Conservation (phyloP, 2,888 invertebrate species). For the Cosmopolites sordidus region DNA sequence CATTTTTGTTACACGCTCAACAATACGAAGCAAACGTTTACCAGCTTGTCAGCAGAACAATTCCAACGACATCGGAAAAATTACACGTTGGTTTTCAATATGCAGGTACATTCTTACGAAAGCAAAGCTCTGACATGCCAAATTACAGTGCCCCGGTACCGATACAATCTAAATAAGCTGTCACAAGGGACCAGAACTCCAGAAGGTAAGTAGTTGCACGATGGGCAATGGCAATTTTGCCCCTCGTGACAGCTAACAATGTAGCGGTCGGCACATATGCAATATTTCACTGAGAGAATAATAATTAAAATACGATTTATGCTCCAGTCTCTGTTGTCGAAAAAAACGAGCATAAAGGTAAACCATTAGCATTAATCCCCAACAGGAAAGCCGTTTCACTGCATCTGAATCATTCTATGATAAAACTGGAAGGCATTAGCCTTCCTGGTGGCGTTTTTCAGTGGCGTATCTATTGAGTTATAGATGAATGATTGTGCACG, state of each 20-base stretch:
- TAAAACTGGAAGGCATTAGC: conserved; percentile 9
- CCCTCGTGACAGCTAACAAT: conserved; percentile 4
- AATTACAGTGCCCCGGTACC: background rate
- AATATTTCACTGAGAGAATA: conserved; percentile 16
- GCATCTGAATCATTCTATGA: conserved; percentile 18
- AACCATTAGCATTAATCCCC: conserved; percentile 23
- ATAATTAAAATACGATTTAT: conserved; percentile 25
- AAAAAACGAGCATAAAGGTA: conserved; percentile 11
- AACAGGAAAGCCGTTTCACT: conserved; percentile 23
- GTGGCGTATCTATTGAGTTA: conserved; percentile 1
- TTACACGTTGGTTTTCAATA: background rate
- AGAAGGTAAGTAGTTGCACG: background rate
- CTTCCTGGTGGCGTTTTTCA: conserved; percentile 12
- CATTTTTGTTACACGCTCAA: too few relatives aligned
- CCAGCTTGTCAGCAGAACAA: too few relatives aligned
- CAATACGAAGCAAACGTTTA: too few relatives aligned
- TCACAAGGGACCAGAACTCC: background rate
- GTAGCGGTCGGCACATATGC: conserved; percentile 10
- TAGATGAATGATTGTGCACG: too few relatives aligned
- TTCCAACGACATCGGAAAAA: too few relatives aligned
- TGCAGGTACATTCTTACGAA: background rate
- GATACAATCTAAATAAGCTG: conserved; percentile 5
- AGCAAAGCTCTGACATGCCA: background rate
- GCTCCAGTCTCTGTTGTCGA: conserved; percentile 4
- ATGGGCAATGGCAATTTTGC: background rate